Evolutionary conservation across 2,888 invertebrate genomes (phyloP), one percentile per base, ranked within the genome.

Genomic region (Clistopyga incitator): DNA sequence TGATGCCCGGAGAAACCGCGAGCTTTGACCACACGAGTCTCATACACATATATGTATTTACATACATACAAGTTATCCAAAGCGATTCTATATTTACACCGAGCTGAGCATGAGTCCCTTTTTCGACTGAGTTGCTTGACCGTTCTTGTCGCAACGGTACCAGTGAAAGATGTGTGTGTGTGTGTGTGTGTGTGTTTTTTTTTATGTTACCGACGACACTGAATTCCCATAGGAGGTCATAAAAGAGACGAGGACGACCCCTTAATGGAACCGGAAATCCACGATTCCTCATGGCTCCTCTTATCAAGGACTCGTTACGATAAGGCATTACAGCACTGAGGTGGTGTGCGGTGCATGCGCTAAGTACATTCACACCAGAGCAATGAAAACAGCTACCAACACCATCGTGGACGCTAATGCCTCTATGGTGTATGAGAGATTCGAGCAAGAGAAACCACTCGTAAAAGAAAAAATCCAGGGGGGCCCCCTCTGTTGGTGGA

Each of bases 201-300:
- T 29, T 47, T 61, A 61, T 47, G 47, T 72, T 72, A 34, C 42
- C 45, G 45, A 72, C 47, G 42, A 8, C 4, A 59, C 4, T 34
- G 59, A 47, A 61, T 74, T 34, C 23, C 47, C 42, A 13, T 38
- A 45, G 47, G 59, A 15, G 74, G 59, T 77, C 71, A 65, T 77
- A 81, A 81, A 77, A 71, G 75, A 65, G 78, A 72, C 47, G 64
- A 56, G 70, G 59, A 71, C 71, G 78, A 82, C 64, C 75, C 75
- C 75, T 67, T 82, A 79, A 79, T 82, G 75, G 82, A 82, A 82
- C 82, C 82, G 79, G 79, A 82, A 82, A 82, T 70, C 75, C 75
- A 82, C 74, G 70, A 75, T 75, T 79, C 64, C 82, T 82, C 79
- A 70, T 70, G 61, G 38, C 34, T 23, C 54, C 13, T 52, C 77